These are phyloP conservation scores for Periphyllus acericola DNA, from an alignment of 2,888 invertebrate species.

Conservation along the genomic window DNA sequence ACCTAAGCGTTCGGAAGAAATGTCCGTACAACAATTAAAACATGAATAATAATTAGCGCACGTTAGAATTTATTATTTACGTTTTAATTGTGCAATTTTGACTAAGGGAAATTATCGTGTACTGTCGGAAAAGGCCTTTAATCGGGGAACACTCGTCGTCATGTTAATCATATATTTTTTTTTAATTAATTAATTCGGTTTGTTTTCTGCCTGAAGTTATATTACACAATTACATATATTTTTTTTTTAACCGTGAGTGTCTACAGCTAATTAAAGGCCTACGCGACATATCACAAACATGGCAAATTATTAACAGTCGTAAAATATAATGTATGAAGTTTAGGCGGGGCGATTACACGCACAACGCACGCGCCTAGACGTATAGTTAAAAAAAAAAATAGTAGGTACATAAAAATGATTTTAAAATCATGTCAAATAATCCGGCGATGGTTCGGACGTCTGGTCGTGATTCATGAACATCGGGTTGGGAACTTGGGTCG, in stretches of 20 bases:
- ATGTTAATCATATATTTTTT: background rate
- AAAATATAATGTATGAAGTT: conserved; percentile 10
- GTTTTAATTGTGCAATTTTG: conserved; percentile 59
- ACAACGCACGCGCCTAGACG: background rate
- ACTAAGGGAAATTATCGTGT: conserved; percentile 38
- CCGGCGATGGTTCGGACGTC: conserved; percentile 83
- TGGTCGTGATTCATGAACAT: conserved; percentile 86
- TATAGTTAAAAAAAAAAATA: background rate
- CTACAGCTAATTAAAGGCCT: conserved; percentile 61
- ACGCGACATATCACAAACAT: conserved; percentile 43
- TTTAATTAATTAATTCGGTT: background rate
- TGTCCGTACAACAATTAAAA: conserved; percentile 54
- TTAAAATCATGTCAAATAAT: conserved; percentile 72
- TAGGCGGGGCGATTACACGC: background rate
- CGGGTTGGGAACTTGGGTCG: conserved; percentile 94
- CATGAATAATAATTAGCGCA: conserved; percentile 30
- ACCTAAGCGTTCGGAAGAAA: conserved; percentile 55
- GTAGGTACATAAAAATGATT: background rate
- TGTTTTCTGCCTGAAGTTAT: background rate
- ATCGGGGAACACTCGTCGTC: conserved; percentile 60
- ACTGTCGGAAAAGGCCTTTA: conserved; percentile 40
- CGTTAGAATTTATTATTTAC: conserved; percentile 41
- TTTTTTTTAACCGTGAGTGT: conserved; percentile 10
- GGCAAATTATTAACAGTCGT: conserved; percentile 60
- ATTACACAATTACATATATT: background rate